Evolutionary conservation across 2,113 vertebrate genomes (phyloP).

Genomic region (Tetraodon nigroviridis): DNA sequence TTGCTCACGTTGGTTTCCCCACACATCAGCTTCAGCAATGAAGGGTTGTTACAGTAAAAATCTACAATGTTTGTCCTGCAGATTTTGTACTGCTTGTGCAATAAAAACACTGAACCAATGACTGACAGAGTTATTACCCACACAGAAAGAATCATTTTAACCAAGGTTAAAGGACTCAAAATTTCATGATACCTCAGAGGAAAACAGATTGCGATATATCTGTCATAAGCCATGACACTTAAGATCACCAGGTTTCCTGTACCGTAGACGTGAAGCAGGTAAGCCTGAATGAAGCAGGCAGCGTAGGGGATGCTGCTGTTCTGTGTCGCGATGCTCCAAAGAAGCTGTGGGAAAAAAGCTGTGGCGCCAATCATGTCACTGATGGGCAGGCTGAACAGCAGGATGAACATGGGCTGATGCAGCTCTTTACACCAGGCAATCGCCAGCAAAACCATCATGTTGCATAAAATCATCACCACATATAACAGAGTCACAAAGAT

Average conservation of each 20-base stretch:
- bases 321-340: conserved; percentile 46
- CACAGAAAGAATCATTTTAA: conserved; percentile 36
- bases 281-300: conserved; percentile 54
- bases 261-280: conserved; percentile 58
- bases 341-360: conserved; percentile 57
- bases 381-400: conserved; percentile 62
- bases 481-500: conserved; percentile 47
- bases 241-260: conserved; percentile 50
- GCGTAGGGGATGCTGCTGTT: conserved; percentile 47
- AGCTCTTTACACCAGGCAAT: conserved; percentile 52
- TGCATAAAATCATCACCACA: conserved; percentile 45
- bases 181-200: conserved; percentile 60
- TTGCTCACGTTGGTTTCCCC: conserved; percentile 50
- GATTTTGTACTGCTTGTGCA: conserved; percentile 25
- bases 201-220: conserved; percentile 65
- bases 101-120: neutral
- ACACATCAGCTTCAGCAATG: conserved; percentile 55
- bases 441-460: conserved; percentile 45
- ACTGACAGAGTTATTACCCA: conserved; percentile 40
- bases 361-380: conserved; percentile 61
- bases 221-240: conserved; percentile 65
- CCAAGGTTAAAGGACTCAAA: conserved; percentile 39
- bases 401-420: conserved; percentile 66
- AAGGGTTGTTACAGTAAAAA: conserved; percentile 63
- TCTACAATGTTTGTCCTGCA: conserved; percentile 59